These are phyloP conservation scores for Catamblyrhynchus diadema DNA, from an alignment of 2,797 vertebrate species.

Conservation along the genomic window DNA sequence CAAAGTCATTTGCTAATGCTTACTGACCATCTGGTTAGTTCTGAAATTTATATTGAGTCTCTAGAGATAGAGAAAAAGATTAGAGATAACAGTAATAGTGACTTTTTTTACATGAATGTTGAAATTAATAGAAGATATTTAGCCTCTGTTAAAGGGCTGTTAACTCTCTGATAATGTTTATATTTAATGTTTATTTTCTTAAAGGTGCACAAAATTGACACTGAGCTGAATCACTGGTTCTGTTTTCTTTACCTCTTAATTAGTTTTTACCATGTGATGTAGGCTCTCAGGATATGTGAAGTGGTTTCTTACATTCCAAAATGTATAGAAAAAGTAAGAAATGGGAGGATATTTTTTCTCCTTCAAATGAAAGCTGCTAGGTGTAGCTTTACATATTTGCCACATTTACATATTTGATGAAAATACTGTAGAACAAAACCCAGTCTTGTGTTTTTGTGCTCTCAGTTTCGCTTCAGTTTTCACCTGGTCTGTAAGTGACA, in stretches of 20 bases:
- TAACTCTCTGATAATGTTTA: background rate
- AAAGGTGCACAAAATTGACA: background rate
- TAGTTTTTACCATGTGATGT: background rate
- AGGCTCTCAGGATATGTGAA: background rate
- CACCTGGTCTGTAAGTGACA: background rate
- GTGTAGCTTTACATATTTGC: background rate
- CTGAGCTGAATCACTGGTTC: background rate
- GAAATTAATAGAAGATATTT: background rate
- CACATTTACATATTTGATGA: background rate
- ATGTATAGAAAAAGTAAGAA: background rate
- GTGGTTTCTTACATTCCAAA: background rate
- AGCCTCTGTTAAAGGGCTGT: background rate
- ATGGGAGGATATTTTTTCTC: background rate
- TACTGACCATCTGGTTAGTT: background rate
- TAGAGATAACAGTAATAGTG: background rate
- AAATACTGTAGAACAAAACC: background rate
- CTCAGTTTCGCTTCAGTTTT: background rate
- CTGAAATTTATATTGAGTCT: constrained; percentile 1
- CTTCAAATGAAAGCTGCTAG: background rate
- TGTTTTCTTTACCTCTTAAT: background rate
- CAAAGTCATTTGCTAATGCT: background rate
- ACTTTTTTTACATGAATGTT: background rate
- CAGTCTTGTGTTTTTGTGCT: background rate
- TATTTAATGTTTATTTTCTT: background rate
- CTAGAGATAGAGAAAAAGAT: background rate